A percentile compares a stretch with the other conserved stretches of the same genome.
Conservation (phyloP, 2,797 vertebrate species). For the Chiroxiphia lanceolata region DNA sequence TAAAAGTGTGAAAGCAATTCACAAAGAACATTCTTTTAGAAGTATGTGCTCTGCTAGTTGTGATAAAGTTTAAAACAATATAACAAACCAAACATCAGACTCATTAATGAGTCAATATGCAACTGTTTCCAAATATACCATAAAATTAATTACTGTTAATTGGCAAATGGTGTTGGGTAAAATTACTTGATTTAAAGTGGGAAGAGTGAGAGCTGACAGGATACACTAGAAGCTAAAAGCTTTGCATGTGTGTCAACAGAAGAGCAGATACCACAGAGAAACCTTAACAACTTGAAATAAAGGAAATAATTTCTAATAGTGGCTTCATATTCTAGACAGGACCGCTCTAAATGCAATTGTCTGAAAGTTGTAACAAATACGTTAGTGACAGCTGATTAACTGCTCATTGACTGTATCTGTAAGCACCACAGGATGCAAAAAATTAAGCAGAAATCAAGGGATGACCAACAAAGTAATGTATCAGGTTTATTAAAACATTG, state of each 20-base stretch:
- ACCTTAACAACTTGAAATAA: background rate
- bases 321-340: background rate
- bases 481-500: background rate
- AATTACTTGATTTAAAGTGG: slow-evolving; percentile 37
- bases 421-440: background rate
- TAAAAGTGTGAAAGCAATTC: background rate
- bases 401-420: background rate
- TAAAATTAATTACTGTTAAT: slow-evolving; percentile 78
- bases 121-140: slow-evolving; percentile 70
- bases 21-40: background rate
- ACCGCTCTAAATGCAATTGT: slow-evolving; percentile 14
- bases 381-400: slow-evolving; percentile 25
- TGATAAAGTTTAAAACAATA: slow-evolving; percentile 65
- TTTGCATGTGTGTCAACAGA: slow-evolving; percentile 10
- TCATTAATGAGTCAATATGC: slow-evolving; percentile 69
- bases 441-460: background rate
- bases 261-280: slow-evolving; percentile 26
- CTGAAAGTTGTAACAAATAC: slow-evolving; percentile 12
- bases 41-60: slow-evolving; percentile 71
- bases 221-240: slow-evolving; percentile 17
- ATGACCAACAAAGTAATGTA: background rate
- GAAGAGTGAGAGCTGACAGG: slow-evolving; percentile 19
- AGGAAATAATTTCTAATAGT: background rate
- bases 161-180: slow-evolving; percentile 70
- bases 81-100: slow-evolving; percentile 70